phyloP scores from a whole-genome alignment of 2,797 vertebrate species.

The Pseudopleuronectes americanus region DNA sequence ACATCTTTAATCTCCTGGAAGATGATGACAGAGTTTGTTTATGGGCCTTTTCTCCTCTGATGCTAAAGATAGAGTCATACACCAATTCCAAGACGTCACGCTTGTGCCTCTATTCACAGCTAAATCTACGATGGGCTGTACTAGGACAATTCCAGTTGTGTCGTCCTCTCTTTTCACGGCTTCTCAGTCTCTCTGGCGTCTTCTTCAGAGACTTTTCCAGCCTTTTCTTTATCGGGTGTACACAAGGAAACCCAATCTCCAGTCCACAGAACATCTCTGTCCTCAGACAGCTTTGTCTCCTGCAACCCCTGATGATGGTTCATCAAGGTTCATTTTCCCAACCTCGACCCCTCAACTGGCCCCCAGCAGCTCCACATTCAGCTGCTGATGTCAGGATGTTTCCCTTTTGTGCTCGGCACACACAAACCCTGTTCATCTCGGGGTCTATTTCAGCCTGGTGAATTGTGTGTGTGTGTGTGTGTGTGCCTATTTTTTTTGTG shows the following conservation, averaged over 20 bases:
- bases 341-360: constrained; percentile 16
- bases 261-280: constrained; percentile 4
- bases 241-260: constrained; percentile 23
- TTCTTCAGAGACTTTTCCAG: constrained; percentile 4
- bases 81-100: constrained; percentile 20
- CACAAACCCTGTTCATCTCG: constrained; percentile 5
- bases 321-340: constrained; percentile 22
- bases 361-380: constrained; percentile 27
- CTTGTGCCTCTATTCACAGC: constrained; percentile 30
- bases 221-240: constrained; percentile 29
- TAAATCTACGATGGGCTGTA: constrained; percentile 2
- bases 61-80: constrained; percentile 22
- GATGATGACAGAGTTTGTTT: constrained; percentile 11
- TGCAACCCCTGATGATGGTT: no score
- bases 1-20: constrained; percentile 5
- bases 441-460: constrained; percentile 26
- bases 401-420: constrained; percentile 13
- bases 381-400: constrained; percentile 4
- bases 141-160: constrained; percentile 24
- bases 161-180: constrained; percentile 31
- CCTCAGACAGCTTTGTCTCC: constrained; percentile 23
- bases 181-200: constrained; percentile 15
- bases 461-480: constrained; percentile 5
- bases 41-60: constrained; percentile 1
- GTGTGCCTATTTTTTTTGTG: constrained; percentile 12